Evolutionary conservation across 2,113 vertebrate genomes (phyloP).

Genomic region (Pangasianodon gigas): DNA sequence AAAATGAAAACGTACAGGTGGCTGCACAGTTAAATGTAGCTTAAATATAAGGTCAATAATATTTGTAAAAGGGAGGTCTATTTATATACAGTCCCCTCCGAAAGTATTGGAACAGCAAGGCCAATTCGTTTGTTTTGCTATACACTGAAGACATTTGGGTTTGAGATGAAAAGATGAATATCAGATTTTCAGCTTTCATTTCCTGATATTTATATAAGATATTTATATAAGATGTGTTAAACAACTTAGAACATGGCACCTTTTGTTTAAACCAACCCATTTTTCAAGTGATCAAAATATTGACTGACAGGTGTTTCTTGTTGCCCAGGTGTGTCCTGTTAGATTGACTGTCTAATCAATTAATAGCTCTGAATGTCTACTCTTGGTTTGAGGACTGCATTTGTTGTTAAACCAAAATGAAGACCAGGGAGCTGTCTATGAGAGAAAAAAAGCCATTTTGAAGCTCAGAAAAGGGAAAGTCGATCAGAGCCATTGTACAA

Average conservation of each 20-base stretch:
- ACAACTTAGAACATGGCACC: not conserved
- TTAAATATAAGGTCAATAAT: not conserved
- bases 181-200: not conserved
- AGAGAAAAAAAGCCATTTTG: not conserved
- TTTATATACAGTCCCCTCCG: not conserved
- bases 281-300: no score
- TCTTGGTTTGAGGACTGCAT: not conserved
- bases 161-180: not conserved
- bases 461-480: not conserved
- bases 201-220: not conserved
- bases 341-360: not conserved
- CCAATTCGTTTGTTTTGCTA: not conserved
- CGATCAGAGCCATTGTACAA: no score
- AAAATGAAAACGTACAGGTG: slow-evolving; percentile 6
- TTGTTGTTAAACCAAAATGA: not conserved
- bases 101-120: not conserved
- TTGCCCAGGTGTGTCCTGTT: not conserved
- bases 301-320: no score
- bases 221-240: not conserved
- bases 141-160: not conserved
- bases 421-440: not conserved
- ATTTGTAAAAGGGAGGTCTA: not conserved
- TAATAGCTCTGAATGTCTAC: not conserved
- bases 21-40: not conserved
- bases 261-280: not conserved